phyloP scores from a whole-genome alignment of 2,113 vertebrate species.

The Formicarius rufipectus region DNA sequence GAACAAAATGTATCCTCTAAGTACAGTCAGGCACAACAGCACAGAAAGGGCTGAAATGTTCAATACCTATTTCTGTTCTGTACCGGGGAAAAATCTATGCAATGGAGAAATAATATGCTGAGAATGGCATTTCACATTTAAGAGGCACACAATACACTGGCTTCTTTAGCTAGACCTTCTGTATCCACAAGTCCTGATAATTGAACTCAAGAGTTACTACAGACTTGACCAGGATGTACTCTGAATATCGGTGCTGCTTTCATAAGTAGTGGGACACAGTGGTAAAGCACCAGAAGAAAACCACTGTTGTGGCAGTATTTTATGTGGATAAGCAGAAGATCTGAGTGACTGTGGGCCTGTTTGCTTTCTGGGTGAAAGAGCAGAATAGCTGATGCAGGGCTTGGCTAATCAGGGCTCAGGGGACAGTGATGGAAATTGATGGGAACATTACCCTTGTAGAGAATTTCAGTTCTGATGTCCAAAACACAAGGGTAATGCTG shows the following conservation, averaged over 20 bases:
- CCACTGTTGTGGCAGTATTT: background rate
- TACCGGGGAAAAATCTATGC: background rate
- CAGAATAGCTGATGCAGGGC: constrained; percentile 6
- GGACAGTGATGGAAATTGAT: background rate
- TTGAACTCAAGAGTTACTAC: background rate
- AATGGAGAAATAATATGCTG: background rate
- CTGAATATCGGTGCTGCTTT: background rate
- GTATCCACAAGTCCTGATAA: background rate
- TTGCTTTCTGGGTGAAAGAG: background rate
- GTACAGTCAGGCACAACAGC: background rate
- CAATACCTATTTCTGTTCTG: background rate
- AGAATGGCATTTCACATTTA: background rate
- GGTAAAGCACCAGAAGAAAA: background rate
- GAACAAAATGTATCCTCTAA: background rate
- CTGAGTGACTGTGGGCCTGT: background rate
- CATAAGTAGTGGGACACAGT: background rate
- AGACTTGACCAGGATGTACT: background rate
- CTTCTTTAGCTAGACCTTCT: background rate
- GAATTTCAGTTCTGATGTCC: background rate
- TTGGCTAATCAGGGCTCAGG: constrained; percentile 12
- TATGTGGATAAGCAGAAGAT: background rate
- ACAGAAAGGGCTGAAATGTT: background rate
- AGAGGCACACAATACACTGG: background rate
- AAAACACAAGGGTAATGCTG: background rate
- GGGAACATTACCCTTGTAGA: background rate